Evolutionary conservation across 1,140 invertebrate species (phyloP), one percentile per base, ranked within the genome.

Genomic region (Ceratoteleas bidentatus): DNA sequence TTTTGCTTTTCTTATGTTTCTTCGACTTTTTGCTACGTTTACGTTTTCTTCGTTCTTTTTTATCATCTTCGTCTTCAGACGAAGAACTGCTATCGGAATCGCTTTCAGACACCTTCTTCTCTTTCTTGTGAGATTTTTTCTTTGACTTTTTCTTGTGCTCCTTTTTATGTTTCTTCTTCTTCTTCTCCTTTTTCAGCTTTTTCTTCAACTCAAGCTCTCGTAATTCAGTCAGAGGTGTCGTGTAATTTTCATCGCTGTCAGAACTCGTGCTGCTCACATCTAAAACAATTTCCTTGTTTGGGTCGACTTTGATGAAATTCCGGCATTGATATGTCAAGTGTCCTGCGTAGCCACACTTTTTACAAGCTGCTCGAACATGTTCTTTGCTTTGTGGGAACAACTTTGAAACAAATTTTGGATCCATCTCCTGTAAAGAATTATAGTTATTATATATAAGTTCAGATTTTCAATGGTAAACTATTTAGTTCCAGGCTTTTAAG

Each of bases 321-420:
- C 97, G 92, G 90, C 98, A 99, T 89, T 99, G 98, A 91, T 96
- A 99, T 11, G 98, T 99, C 84, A 99, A 93, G 91, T 99, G 98
- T 34, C 98, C 98, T 69, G 96, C 95, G 90, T 98, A 98, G 54
- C 97, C 97, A 92, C 97, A 98, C 89, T 98, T 98, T 89, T 97
- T 97, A 89, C 97, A 98, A 0, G 97, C 96, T 33, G 96, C 94
- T 62, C 96, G 91, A 24, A 94, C 90, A 15, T 93, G 93, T 88
- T 96, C 96, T 88, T 96, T 96, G 69, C 93, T 94, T 85, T 91
- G 93, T 70, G 89, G 93, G 73, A 91, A 93, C 83, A 91, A 78
- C 84, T 89, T 90, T 10, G 92, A 87, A n/a, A 92, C 73, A 54
- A 92, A 89, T 62, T 89, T 90, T 45, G 91, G 88, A 86, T 92